These are phyloP conservation scores for Aphrophora alni DNA, from an alignment of 2,888 invertebrate species.

Conservation along the genomic window DNA sequence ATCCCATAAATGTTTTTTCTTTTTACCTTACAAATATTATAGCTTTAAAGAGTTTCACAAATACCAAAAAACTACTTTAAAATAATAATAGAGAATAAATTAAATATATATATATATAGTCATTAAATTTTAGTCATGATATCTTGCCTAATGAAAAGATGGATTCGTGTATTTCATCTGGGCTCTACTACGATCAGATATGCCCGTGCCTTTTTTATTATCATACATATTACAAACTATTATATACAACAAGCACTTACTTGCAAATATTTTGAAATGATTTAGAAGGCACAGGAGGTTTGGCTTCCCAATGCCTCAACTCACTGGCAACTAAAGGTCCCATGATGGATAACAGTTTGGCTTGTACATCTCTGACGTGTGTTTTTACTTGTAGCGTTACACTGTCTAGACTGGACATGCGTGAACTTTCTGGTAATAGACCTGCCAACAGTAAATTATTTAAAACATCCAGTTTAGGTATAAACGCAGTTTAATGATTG, in stretches of 20 bases:
- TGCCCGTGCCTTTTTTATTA: too few relatives aligned
- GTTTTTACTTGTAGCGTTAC: slow-evolving; percentile 82
- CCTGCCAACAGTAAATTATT: slow-evolving; percentile 36
- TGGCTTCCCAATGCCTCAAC: slow-evolving; percentile 88
- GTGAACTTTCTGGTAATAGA: slow-evolving; percentile 48
- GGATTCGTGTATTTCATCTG: too few relatives aligned
- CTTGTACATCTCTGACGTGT: slow-evolving; percentile 91
- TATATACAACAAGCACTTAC: slow-evolving; percentile 50
- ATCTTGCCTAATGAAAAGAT: too few relatives aligned
- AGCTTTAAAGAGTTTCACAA: too few relatives aligned
- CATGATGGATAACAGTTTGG: slow-evolving; percentile 90
- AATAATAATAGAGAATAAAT: too few relatives aligned
- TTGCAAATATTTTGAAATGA: slow-evolving; percentile 85
- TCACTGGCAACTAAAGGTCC: slow-evolving; percentile 83
- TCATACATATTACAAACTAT: too few relatives aligned
- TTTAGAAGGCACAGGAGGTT: slow-evolving; percentile 93
- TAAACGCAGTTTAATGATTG: background rate
- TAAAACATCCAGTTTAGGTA: background rate
- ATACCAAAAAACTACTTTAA: too few relatives aligned
- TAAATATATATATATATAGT: too few relatives aligned
- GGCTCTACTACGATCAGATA: too few relatives aligned
- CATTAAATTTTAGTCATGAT: too few relatives aligned
- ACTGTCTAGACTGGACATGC: slow-evolving; percentile 58
- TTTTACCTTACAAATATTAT: too few relatives aligned
- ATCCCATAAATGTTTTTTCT: too few relatives aligned